Conservation (phyloP, 1,140 invertebrate genomes). For the Andrena cerasifolii region DNA sequence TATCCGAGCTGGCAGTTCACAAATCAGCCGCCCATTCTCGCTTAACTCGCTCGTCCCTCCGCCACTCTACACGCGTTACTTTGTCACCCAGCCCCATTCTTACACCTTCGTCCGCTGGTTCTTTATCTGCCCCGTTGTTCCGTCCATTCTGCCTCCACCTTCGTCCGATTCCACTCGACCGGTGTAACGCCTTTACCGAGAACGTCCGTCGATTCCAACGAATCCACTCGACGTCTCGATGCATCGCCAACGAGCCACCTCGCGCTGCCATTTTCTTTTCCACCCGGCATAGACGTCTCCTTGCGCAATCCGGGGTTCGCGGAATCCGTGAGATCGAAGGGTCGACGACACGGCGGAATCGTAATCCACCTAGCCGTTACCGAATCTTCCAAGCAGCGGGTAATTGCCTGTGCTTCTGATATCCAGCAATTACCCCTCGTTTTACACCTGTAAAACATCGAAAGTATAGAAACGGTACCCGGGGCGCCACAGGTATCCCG, state of each 20-base stretch:
- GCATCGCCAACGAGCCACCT: too few species aligned
- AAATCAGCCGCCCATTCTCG: constrained; percentile 60
- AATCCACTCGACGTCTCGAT: too few species aligned
- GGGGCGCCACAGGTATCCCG: background rate
- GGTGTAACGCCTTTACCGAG: constrained; percentile 20
- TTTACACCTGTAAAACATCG: constrained; percentile 13
- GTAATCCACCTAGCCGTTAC: background rate
- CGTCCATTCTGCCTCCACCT: constrained; percentile 3
- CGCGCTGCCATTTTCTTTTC: too few species aligned
- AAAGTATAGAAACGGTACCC: constrained; percentile 14
- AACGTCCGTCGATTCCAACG: background rate
- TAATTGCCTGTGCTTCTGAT: too few species aligned
- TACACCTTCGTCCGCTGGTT: constrained; percentile 35
- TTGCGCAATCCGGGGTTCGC: too few species aligned
- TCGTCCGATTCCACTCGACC: background rate
- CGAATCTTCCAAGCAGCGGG: background rate
- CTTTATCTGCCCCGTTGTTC: constrained; percentile 18
- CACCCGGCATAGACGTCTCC: too few species aligned
- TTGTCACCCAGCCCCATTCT: constrained; percentile 35
- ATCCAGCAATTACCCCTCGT: background rate
- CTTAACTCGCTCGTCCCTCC: constrained; percentile 12
- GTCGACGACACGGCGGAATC: too few species aligned
- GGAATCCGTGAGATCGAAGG: too few species aligned
- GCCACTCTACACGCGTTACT: constrained; percentile 2
- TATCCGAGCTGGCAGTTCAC: constrained; percentile 55